A percentile compares a stretch with the other conserved stretches of the same genome.
Conservation (phyloP, 2,797 vertebrate genomes). For the Euthynnus affinis region DNA sequence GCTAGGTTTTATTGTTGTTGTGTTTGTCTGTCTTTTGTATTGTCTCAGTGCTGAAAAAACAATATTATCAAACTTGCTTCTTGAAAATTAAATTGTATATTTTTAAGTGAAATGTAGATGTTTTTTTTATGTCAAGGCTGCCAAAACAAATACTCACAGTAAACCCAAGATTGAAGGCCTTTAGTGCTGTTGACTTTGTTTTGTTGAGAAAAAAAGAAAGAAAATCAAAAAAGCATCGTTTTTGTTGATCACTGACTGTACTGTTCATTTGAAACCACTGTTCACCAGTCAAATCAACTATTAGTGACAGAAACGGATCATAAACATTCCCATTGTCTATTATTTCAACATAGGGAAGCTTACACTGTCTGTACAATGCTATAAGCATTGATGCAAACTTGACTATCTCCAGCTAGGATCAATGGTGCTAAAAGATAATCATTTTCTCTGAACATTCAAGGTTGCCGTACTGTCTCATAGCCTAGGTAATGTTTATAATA, state of each 20-base stretch:
- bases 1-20: slow-evolving; percentile 74
- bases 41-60: slow-evolving; percentile 86
- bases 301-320: slow-evolving; percentile 31
- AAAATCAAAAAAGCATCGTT: slow-evolving; percentile 27
- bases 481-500: slow-evolving; percentile 86
- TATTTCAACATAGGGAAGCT: slow-evolving; percentile 41
- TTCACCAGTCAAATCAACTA: slow-evolving; percentile 57
- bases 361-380: slow-evolving; percentile 65
- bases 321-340: slow-evolving; percentile 44
- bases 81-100: slow-evolving; percentile 89
- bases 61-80: slow-evolving; percentile 87
- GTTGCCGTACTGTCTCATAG: slow-evolving; percentile 85
- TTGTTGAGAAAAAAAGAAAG: slow-evolving; percentile 49
- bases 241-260: slow-evolving; percentile 37
- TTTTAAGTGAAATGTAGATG: slow-evolving; percentile 88
- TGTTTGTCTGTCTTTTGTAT: slow-evolving; percentile 81
- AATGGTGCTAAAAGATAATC: slow-evolving; percentile 80
- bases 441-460: slow-evolving; percentile 76
- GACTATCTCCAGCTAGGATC: slow-evolving; percentile 57
- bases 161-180: slow-evolving; percentile 73
- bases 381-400: slow-evolving; percentile 52
- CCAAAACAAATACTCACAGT: slow-evolving; percentile 74
- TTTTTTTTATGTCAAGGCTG: slow-evolving; percentile 79
- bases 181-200: slow-evolving; percentile 73
- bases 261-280: slow-evolving; percentile 59